Evolutionary conservation across 2,797 vertebrate species (phyloP).

Genomic region (Pelochelys cantorii): DNA sequence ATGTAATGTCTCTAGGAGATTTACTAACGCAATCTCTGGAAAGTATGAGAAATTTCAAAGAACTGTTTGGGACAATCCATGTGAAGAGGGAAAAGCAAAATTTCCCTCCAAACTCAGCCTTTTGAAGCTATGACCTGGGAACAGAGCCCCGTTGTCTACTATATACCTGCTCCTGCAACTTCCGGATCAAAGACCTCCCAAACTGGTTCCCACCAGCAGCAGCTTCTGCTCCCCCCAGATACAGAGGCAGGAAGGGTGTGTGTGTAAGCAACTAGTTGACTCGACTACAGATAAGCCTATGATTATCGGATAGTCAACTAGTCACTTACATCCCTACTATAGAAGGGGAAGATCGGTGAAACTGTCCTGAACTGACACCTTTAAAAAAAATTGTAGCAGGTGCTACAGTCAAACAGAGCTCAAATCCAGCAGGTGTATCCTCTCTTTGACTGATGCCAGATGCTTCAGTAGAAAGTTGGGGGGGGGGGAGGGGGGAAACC

Average conservation of each 20-base stretch:
- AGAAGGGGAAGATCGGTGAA: background rate
- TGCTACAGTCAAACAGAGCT: background rate
- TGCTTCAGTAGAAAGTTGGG: background rate
- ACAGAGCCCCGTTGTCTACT: background rate
- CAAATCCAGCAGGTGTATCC: background rate
- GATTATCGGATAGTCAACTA: too few relatives aligned
- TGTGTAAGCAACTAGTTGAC: too few relatives aligned
- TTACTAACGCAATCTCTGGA: background rate
- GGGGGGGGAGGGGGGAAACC: background rate
- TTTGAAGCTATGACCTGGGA: background rate
- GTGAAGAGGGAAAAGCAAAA: background rate
- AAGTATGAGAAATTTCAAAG: background rate
- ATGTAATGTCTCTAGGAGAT: background rate
- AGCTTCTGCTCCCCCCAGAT: too few relatives aligned
- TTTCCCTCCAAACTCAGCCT: background rate
- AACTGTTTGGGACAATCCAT: background rate
- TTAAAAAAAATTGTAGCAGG: background rate
- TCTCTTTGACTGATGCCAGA: fast-evolving
- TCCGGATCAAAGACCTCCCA: background rate
- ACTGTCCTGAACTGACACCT: background rate
- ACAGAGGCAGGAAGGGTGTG: too few relatives aligned
- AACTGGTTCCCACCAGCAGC: background rate
- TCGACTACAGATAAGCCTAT: too few relatives aligned
- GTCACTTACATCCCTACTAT: too few relatives aligned
- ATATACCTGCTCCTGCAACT: background rate